Evolutionary conservation across 2,113 vertebrate genomes (phyloP), one percentile per base, ranked within the genome.

Genomic region (Pangasianodon hypophthalmus): DNA sequence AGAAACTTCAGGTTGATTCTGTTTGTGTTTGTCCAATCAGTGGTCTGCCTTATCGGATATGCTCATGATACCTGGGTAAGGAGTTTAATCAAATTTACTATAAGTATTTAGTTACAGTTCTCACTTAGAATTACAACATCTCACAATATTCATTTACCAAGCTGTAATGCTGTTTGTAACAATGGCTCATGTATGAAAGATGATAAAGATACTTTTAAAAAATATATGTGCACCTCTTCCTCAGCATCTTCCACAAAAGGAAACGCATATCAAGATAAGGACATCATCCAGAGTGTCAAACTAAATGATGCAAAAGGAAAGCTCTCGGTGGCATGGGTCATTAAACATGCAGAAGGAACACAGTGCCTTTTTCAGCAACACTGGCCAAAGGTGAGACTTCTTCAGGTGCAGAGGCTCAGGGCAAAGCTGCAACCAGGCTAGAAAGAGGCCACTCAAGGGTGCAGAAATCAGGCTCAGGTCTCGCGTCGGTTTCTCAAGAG

Each of bases 371-470:
- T 87, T 81, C 80, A 87, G 29, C 85, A 81, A 80, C 73, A 77
- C 29, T 71, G 84, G 81, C 50, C 85, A 85, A 77, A 91, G 90
- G 88, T 89, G 84, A 87, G 81, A 86, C 87, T 2, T 82, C 75
- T 71, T 32, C 64, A 56, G 90, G 90, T 93, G 94, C 92, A 92
- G 91, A 92, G 88, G 90, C 88, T 60, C 82, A 67, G 73, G 64
- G 60, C 92, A 92, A 91, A 91, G 89, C 88, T 71, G 91, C 93
- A 94, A 95, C 95, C 94, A 94, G 91, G 95, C 94, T 94, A 94
- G 71, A 95, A 89, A 91, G 92, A 91, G 95, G 91, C 92, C 93
- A 93, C 93, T 95, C 90, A 90, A 82, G 62, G 86, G 92, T 69
- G 84, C 60, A 73, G 91, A 91, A 91, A 91, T 89, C 79, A 93